Evolutionary conservation across 2,888 invertebrate species (phyloP).

Genomic region (Arrhopalites spinosus): DNA sequence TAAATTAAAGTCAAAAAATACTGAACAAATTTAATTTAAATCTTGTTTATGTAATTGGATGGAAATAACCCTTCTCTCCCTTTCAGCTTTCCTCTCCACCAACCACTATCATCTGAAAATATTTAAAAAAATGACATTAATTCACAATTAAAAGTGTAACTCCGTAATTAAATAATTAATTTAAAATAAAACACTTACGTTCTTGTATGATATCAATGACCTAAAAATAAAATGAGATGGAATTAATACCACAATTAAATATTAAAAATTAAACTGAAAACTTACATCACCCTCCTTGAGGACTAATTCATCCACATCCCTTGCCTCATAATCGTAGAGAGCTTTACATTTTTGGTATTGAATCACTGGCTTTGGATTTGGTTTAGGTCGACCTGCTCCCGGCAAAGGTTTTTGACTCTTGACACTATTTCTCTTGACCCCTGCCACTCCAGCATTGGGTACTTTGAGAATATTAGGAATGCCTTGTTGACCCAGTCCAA

Average conservation of each 20-base stretch:
- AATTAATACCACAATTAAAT: background rate
- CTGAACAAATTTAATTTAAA: slow-evolving; percentile 40
- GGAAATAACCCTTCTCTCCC: slow-evolving; percentile 69
- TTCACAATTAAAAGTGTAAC: background rate
- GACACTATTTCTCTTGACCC: slow-evolving; percentile 56
- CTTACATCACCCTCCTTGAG: slow-evolving; percentile 66
- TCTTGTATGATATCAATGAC: slow-evolving; percentile 66
- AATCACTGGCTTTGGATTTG: slow-evolving; percentile 61
- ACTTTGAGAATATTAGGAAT: slow-evolving; percentile 37
- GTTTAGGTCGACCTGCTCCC: slow-evolving; percentile 60
- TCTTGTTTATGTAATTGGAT: slow-evolving; percentile 67
- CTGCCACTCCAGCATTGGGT: slow-evolving; percentile 60
- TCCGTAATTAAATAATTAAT: background rate
- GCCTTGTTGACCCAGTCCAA: slow-evolving; percentile 41
- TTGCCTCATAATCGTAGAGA: slow-evolving; percentile 69
- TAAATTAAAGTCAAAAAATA: no score
- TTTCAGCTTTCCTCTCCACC: slow-evolving; percentile 69
- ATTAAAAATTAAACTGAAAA: background rate
- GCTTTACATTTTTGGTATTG: slow-evolving; percentile 62
- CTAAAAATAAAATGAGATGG: background rate
- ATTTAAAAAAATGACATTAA: background rate
- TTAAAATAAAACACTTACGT: slow-evolving; percentile 60
- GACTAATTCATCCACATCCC: slow-evolving; percentile 69
- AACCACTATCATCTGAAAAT: slow-evolving; percentile 68
- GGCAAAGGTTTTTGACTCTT: slow-evolving; percentile 57